phyloP scores from a whole-genome alignment of 2,888 invertebrate species.

The Brachynemurus nebulosus region DNA sequence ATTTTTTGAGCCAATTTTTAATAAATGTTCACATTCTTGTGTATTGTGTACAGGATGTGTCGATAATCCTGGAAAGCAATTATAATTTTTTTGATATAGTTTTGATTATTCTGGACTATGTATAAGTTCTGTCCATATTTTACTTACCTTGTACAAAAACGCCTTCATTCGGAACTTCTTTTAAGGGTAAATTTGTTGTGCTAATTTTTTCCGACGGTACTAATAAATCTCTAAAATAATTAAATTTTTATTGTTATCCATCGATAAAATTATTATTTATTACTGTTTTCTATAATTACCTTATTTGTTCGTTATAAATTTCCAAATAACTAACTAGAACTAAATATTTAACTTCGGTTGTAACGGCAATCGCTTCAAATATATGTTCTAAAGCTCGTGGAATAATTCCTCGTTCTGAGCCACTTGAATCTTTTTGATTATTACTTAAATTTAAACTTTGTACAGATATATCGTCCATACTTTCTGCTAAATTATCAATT shows the following conservation, averaged over 20 bases:
- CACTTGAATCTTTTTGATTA: background rate
- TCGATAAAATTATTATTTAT: background rate
- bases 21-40: constrained; percentile 57
- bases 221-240: constrained; percentile 28
- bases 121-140: background rate
- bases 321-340: constrained; percentile 70
- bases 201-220: constrained; percentile 24
- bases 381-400: constrained; percentile 76
- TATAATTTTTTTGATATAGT: background rate
- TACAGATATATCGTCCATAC: too few species aligned
- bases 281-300: constrained; percentile 21
- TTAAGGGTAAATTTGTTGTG: constrained; percentile 29
- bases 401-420: constrained; percentile 42
- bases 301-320: constrained; percentile 72
- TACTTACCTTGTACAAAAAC: constrained; percentile 33
- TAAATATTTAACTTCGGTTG: constrained; percentile 54
- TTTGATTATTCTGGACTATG: background rate
- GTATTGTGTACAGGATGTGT: constrained; percentile 67
- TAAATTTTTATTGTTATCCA: background rate
- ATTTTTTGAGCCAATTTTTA: constrained; percentile 64
- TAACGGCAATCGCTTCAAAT: constrained; percentile 69
- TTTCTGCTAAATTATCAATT: background rate
- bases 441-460: background rate
- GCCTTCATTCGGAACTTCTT: constrained; percentile 38
- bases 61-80: constrained; percentile 39